phyloP scores from a whole-genome alignment of 1,140 invertebrate genomes.

The Tenebrio molitor region DNA sequence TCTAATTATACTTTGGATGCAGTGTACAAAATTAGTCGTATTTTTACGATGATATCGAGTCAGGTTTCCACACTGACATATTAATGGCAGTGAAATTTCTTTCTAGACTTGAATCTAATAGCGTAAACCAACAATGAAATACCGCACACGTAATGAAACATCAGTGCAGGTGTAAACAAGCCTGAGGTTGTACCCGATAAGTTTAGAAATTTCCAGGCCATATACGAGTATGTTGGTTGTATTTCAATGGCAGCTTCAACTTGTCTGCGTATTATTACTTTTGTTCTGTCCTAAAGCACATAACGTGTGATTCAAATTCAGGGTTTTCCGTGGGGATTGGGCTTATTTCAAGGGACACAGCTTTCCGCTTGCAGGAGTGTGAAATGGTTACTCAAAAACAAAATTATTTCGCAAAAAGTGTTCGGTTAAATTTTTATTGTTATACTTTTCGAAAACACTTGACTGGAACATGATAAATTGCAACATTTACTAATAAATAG shows the following conservation, averaged over 20 bases:
- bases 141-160: background rate
- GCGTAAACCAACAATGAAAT: background rate
- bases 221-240: no score
- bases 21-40: no score
- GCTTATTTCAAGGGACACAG: slow-evolving; percentile 2
- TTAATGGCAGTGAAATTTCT: background rate
- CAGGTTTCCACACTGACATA: background rate
- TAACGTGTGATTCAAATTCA: slow-evolving; percentile 20
- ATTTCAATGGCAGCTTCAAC: no score
- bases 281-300: background rate
- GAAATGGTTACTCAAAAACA: no score
- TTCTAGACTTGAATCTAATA: background rate
- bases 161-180: background rate
- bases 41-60: background rate
- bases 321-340: slow-evolving; percentile 11
- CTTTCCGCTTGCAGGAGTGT: background rate
- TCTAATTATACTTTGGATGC: no score
- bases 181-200: background rate
- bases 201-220: background rate
- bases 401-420: no score
- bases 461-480: no score
- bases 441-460: no score
- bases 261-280: no score
- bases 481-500: no score
- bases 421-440: no score